phyloP scores from a whole-genome alignment of 2,888 invertebrate genomes.

The Pelosia muscerda region DNA sequence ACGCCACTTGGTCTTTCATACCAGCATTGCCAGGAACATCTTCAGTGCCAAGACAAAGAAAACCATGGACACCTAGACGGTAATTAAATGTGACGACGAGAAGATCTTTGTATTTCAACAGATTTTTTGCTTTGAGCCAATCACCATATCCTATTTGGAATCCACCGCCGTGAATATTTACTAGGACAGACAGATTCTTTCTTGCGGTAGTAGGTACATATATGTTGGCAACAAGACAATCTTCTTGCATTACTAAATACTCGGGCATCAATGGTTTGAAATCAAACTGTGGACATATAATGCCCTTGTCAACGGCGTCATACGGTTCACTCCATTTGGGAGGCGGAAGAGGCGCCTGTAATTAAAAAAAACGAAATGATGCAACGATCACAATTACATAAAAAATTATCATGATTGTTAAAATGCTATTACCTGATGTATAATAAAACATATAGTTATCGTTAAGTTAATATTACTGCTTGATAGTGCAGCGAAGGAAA shows the following conservation, averaged over 20 bases:
- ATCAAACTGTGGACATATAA: slow-evolving; percentile 34
- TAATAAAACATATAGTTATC: no score
- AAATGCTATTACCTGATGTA: no score
- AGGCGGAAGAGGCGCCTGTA: slow-evolving; percentile 42
- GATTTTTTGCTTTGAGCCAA: slow-evolving; percentile 23
- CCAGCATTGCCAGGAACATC: slow-evolving; percentile 61
- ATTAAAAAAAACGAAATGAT: slow-evolving; percentile 13
- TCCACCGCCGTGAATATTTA: slow-evolving; percentile 58
- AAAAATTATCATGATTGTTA: no score
- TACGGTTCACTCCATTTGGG: slow-evolving; percentile 36
- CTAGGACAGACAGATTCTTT: slow-evolving; percentile 54
- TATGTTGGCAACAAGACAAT: slow-evolving; percentile 54
- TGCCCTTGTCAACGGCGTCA: slow-evolving; percentile 29
- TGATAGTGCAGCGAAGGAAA: no score
- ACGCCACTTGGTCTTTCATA: slow-evolving; percentile 58
- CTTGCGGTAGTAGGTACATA: slow-evolving; percentile 51
- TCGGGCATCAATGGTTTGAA: neutral
- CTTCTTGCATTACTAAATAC: slow-evolving; percentile 31
- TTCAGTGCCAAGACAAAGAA: slow-evolving; percentile 60
- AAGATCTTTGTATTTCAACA: slow-evolving; percentile 47
- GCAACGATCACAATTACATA: no score
- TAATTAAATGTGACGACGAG: slow-evolving; percentile 58
- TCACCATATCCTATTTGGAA: slow-evolving; percentile 50
- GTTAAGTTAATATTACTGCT: no score
- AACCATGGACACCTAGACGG: slow-evolving; percentile 56